These are phyloP conservation scores for Lates calcarifer DNA, from an alignment of 2,113 vertebrate genomes.

Conservation along the genomic window DNA sequence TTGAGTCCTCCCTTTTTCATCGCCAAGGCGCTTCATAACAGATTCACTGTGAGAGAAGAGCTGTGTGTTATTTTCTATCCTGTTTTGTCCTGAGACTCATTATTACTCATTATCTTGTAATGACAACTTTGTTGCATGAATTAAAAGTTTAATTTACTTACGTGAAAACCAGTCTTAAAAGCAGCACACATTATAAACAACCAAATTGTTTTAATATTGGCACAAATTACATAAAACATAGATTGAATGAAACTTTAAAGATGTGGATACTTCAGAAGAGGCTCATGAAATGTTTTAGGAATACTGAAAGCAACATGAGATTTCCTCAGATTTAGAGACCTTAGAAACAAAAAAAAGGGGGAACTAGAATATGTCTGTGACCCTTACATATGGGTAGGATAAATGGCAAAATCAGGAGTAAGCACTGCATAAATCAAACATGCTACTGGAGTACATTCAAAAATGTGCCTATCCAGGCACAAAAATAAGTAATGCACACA, in stretches of 20 bases:
- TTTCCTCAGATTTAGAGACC: too few species aligned
- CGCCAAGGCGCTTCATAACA: too few species aligned
- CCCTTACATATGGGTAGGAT: background rate
- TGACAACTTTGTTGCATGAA: background rate
- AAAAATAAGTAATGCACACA: slow-evolving; percentile 13
- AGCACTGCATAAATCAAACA: background rate
- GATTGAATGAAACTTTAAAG: too few species aligned
- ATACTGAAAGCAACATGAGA: too few species aligned
- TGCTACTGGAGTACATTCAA: background rate
- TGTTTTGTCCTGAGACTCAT: slow-evolving; percentile 6
- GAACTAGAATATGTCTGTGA: background rate
- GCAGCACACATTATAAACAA: background rate
- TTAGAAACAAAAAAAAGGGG: too few species aligned
- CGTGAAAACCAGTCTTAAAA: slow-evolving; percentile 3
- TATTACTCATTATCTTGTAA: slow-evolving; percentile 36
- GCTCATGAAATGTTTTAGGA: background rate
- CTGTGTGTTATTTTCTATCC: slow-evolving; percentile 27
- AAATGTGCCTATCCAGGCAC: background rate
- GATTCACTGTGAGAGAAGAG: slow-evolving; percentile 18
- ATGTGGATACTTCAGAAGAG: background rate
- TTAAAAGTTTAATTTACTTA: slow-evolving; percentile 27
- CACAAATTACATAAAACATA: background rate
- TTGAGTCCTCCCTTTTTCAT: too few species aligned
- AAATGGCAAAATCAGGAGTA: background rate
- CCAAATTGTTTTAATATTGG: background rate